Evolutionary conservation across 2,113 vertebrate genomes (phyloP).

Genomic region (Eonycteris spelaea): DNA sequence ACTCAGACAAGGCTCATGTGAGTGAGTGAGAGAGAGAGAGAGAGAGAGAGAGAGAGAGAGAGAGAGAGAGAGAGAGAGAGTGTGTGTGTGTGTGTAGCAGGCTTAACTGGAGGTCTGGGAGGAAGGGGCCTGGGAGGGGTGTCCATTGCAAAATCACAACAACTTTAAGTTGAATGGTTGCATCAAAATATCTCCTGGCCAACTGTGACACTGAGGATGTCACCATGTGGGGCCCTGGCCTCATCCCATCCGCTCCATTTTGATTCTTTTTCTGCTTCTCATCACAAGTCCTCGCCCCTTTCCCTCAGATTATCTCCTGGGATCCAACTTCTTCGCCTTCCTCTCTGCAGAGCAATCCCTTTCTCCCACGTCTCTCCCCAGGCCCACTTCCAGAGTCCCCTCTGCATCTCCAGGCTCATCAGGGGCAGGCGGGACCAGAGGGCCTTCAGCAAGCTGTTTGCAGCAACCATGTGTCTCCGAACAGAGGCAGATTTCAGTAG

Average conservation of each 20-base stretch:
- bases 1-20: fast-evolving
- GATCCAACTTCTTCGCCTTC: not conserved
- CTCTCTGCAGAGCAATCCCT: not conserved
- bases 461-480: fast-evolving
- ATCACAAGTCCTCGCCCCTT: not conserved
- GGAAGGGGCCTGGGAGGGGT: not conserved
- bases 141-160: not conserved
- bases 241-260: not conserved
- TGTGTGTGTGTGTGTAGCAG: not conserved
- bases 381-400: not conserved
- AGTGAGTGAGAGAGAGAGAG: too few species aligned
- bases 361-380: not conserved
- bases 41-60: too few species aligned
- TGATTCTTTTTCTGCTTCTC: not conserved
- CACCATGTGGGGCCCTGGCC: not conserved
- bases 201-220: not conserved
- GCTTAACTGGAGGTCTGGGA: not conserved
- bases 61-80: too few species aligned
- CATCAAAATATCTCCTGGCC: not conserved
- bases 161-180: not conserved
- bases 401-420: not conserved
- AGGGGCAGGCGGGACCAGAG: too few species aligned
- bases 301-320: not conserved
- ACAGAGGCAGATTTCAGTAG: not conserved
- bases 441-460: not conserved